Conservation (phyloP, 2,888 invertebrate genomes). For the Drosophila nr. fundita region DNA sequence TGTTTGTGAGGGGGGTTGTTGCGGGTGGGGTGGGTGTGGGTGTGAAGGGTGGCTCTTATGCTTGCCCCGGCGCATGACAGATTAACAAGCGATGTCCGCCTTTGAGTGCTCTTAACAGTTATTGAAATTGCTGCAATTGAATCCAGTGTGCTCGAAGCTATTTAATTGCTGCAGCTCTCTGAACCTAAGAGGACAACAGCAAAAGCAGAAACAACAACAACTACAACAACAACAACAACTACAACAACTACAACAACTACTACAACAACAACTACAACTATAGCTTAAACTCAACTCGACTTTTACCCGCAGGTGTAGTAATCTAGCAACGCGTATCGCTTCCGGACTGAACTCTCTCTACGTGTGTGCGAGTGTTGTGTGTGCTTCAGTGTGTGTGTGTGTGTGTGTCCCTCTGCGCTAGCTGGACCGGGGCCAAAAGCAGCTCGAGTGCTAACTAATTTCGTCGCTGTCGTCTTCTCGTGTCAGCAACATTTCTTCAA, state of each 20-base stretch:
- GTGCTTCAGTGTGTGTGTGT: neutral
- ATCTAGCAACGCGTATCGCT: slow-evolving; percentile 56
- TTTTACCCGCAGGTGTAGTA: slow-evolving; percentile 77
- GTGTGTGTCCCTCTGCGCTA: slow-evolving; percentile 8
- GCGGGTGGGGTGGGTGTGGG: neutral
- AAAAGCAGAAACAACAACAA: neutral
- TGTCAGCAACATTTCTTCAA: slow-evolving; percentile 80
- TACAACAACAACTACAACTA: neutral
- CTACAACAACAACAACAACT: neutral
- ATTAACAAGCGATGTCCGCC: slow-evolving; percentile 54
- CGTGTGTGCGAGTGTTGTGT: slow-evolving; percentile 9
- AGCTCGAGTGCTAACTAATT: slow-evolving; percentile 79
- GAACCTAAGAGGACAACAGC: slow-evolving; percentile 13
- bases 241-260: slow-evolving; percentile 1
- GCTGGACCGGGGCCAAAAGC: slow-evolving; percentile 70
- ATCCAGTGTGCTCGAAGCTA: slow-evolving; percentile 72
- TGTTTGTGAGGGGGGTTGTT: neutral
- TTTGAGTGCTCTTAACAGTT: slow-evolving; percentile 71
- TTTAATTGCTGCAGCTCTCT: slow-evolving; percentile 68
- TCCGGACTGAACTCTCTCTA: slow-evolving; percentile 18
- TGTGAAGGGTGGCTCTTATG: neutral
- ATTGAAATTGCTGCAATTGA: slow-evolving; percentile 79
- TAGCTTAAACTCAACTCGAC: slow-evolving; percentile 32
- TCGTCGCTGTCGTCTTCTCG: slow-evolving; percentile 68
- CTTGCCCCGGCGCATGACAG: slow-evolving; percentile 49